Percentiles rank a stretch among this genome's conserved stretches.
Evolutionary conservation across 2,797 vertebrate species (phyloP).

Genomic region (Gymnothorax javanicus): DNA sequence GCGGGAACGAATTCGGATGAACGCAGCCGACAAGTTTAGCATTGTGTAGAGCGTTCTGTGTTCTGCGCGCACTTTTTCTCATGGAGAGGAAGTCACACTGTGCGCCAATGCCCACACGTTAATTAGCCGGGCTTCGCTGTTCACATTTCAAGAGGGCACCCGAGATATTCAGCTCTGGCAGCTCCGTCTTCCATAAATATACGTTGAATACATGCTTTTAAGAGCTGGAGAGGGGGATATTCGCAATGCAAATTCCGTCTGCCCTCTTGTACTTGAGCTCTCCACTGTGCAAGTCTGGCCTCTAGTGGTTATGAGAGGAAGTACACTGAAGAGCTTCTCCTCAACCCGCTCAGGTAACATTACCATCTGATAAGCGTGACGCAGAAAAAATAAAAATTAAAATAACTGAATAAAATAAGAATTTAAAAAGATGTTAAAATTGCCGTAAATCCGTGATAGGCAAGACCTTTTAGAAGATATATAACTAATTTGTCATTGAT

Average conservation of each 20-base stretch:
- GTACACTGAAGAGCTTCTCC: neutral
- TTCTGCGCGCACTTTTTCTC: neutral
- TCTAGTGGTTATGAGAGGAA: conserved; percentile 55
- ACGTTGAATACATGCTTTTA: conserved; percentile 50
- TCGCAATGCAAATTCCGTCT: conserved; percentile 40
- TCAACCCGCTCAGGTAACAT: neutral
- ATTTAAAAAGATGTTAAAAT: too few relatives aligned
- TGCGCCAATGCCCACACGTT: conserved; percentile 34
- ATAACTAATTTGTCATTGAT: neutral
- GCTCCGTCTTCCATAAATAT: conserved; percentile 50
- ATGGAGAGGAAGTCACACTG: conserved; percentile 22
- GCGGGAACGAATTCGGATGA: neutral
- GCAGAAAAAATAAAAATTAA: neutral
- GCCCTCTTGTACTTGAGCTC: conserved; percentile 14
- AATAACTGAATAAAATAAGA: too few relatives aligned
- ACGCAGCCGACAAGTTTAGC: neutral
- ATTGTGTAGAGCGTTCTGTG: neutral
- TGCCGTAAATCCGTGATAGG: neutral
- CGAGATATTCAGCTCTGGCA: conserved; percentile 30
- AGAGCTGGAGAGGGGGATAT: conserved; percentile 46
- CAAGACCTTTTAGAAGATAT: neutral
- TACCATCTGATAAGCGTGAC: neutral
- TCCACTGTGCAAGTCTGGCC: conserved; percentile 68
- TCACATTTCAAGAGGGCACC: conserved; percentile 44
- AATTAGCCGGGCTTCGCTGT: conserved; percentile 41